Evolutionary conservation across 1,140 invertebrate species (phyloP), one percentile per base, ranked within the genome.

Genomic region (Leptonema lineaticorne): DNA sequence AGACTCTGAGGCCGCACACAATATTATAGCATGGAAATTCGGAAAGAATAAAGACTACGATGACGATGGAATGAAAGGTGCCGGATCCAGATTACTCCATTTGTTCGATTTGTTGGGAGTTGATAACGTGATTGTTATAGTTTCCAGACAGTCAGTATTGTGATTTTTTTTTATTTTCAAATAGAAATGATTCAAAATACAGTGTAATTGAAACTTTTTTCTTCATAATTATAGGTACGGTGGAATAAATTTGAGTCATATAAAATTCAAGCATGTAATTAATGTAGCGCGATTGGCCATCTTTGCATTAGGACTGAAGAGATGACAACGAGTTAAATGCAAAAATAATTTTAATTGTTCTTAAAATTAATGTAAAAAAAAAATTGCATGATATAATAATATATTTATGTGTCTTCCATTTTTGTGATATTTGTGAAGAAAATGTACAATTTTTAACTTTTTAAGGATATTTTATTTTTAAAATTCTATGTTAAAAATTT

Each of bases 41-140:
- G 80, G 80, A 57, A 63, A 63, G 4, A 74, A 75, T 22, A 85
- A 89, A 75, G 91, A 93, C 71, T 95, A 87, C 83, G 88, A 93
- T 70, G 93, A 95, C 79, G 93, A 96, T 81, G 93, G 93, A 0
- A 94, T 96, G 80, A 80, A 79, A n/a, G 89, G 91, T 73, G 93
- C 93, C 22, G 92, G 93, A 0, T 81, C 85, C 0, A 82, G 92
- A 73, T 84, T 96, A 77, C 78, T 95, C 24, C 90, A 92, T 83
- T 81, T 96, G 28, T 77, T 96, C 30, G 84, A 92, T 84, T 88
- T 92, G 66, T 76, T 93, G 63, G 85, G 92, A 73, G 86, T 85
- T 2, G 85, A 84, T 75, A 90, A 94, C 80, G 86, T 92, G 0
- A 70, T 92, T 9, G 89, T 96, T 14, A 87, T 95, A 0, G 91